A percentile compares a stretch with the other conserved stretches of the same genome.
Evolutionary conservation across 2,113 vertebrate species (phyloP).

Genomic region (Crypturellus undulatus): DNA sequence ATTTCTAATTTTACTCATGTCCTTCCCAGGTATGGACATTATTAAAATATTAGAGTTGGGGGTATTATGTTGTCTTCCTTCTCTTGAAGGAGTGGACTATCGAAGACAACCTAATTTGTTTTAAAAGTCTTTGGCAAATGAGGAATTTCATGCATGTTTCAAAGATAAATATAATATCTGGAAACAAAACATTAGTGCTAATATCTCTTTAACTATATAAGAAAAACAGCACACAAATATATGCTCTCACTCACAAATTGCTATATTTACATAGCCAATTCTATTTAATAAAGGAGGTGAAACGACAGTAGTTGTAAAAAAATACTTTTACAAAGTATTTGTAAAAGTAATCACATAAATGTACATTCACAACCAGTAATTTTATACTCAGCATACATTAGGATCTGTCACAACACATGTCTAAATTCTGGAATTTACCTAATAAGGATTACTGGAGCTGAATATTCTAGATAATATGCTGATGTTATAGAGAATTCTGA

Average conservation of each 20-base stretch:
- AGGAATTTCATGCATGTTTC: not conserved
- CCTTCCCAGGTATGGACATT: not conserved
- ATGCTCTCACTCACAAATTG: not conserved
- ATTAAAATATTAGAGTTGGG: not conserved
- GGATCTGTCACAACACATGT: not conserved
- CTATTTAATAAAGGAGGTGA: not conserved
- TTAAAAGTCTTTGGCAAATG: not conserved
- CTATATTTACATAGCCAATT: not conserved
- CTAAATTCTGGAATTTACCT: not conserved
- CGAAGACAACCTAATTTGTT: not conserved
- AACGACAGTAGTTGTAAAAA: not conserved
- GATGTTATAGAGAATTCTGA: not conserved
- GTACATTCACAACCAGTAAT: not conserved
- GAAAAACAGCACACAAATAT: not conserved
- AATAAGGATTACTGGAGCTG: not conserved
- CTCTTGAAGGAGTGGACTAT: not conserved
- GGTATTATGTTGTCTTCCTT: not conserved
- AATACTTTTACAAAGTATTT: too few relatives aligned
- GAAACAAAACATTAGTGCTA: not conserved
- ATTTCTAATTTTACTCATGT: not conserved
- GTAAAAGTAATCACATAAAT: not conserved
- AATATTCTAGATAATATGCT: not conserved
- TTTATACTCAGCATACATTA: not conserved
- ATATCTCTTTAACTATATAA: not conserved
- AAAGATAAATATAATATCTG: not conserved